These are phyloP conservation scores for Alces alces DNA, from an alignment of 2,113 vertebrate species.

Conservation along the genomic window DNA sequence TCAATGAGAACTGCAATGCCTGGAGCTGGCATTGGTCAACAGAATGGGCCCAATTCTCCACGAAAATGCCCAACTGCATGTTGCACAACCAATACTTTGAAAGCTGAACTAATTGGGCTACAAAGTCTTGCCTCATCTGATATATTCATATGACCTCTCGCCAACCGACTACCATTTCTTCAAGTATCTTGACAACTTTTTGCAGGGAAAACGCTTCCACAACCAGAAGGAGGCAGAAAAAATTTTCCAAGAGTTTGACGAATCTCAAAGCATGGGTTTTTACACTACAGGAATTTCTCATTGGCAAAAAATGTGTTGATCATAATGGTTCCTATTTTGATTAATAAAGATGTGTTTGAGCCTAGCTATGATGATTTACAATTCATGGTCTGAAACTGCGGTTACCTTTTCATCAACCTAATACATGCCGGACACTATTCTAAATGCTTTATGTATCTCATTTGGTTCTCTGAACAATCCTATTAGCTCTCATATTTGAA, in stretches of 20 bases:
- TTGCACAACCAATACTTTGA: neutral
- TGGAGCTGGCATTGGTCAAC: neutral
- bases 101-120: neutral
- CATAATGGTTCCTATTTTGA: neutral
- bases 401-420: neutral
- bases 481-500: neutral
- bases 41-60: neutral
- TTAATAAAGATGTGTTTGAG: neutral
- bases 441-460: neutral
- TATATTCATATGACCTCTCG: neutral
- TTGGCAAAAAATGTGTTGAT: neutral
- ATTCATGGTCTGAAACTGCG: neutral
- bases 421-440: neutral
- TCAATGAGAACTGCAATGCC: neutral
- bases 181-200: neutral
- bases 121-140: neutral
- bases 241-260: neutral
- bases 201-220: neutral
- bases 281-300: neutral
- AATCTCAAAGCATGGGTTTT: neutral
- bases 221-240: neutral
- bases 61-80: rapidly evolving
- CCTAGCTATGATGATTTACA: neutral
- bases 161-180: neutral
- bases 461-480: neutral